Evolutionary conservation across 2,113 vertebrate genomes (phyloP), one percentile per base, ranked within the genome.

Genomic region (Actenoides lindsayi): DNA sequence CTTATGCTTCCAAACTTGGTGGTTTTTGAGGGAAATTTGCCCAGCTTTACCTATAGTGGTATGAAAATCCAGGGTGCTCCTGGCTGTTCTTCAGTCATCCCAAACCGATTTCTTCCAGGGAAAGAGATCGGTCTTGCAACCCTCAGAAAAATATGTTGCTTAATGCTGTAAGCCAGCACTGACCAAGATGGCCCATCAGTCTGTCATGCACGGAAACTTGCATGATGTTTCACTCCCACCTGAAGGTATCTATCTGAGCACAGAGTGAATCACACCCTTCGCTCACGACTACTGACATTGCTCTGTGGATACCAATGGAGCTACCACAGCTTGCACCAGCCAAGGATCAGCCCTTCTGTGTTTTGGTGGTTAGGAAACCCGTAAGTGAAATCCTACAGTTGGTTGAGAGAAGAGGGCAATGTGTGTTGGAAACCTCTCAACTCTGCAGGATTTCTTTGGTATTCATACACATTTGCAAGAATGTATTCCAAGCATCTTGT

Each of bases 401-500:
- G 30, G 68, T 74, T 51, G 59, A 54, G 75, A 69, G 64, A 51
- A 51, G 27, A 67, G 44, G 90, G 67, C 37, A 50, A 54, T 62
- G 67, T 57, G 23, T 71, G 73, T 87, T 82, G 56, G 86, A 83
- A 80, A 79, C 65, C 85, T 89, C 89, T 96, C 83, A 73, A 8
- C 73, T 84, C 48, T 17, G n/a, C 68, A 83, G 91, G 62, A 91
- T 91, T 90, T 94, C 89, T 64, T 92, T 79, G 89, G 89, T 94
- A 89, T 89, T 87, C 95, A 95, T 62, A 93, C 94, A 94, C 73
- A 51, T 85, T 94, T 96, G 83, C 95, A 90, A 95, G 94, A 97
- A 97, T 96, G 94, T 93, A 96, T 91, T 95, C 94, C 80, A 91
- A 96, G 83, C 94, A 96, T 95, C 88, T 93, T 60, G 65, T 93